Base-by-base conservation (phyloP, 1,140 invertebrate species). In the roundworm (Caenorhabditis elegans) region DNA sequence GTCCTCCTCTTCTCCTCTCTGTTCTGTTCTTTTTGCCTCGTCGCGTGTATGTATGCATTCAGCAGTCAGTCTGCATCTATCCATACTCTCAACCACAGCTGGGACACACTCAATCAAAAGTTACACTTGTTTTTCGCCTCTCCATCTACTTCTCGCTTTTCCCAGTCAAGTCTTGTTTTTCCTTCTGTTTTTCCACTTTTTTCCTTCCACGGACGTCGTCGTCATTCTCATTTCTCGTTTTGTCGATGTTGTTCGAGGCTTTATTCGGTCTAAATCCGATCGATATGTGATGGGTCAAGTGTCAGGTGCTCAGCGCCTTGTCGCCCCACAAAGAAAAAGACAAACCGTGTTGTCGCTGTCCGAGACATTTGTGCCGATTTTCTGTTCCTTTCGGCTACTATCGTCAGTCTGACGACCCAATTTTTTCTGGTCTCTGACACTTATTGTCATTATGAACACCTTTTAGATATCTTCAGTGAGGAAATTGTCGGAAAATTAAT, bases 41-140 rank as follows among this genome's bases (percentile, higher is more conserved):
- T 75, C 65, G 34, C 31, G 31, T 39, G 34, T 46, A 8, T 77
- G 60, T 70, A 70, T 70, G 60, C 60, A 70, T 70, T 70, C 60
- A 60, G 55, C 55, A 60, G 55, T 60, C 55, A 70, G 31, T 70
- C 60, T 39, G 60, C 31, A 70, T 70, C 55, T 60, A 60, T 31
- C 60, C 60, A 43, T 70, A 70, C 60, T 70, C 28, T 39, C 60
- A 31, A 70, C 51, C 31, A 60, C 60, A 70, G 60, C 60, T 70
- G 60, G 60, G 53, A 34, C 51, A 53, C 26, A 53, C 8, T 26
- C 51, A 34, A n/a, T n/a, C 19, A 70, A 70, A 70, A 70, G n/a
- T 39, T 39, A 70, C 60, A 36, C 60, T 70, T 70, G 60, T 70
- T 70, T 70, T 70, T 70, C 60, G 34, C 34, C 48, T 15, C 22